phyloP scores from a whole-genome alignment of 2,888 invertebrate genomes.

The Drosophila longiperda region DNA sequence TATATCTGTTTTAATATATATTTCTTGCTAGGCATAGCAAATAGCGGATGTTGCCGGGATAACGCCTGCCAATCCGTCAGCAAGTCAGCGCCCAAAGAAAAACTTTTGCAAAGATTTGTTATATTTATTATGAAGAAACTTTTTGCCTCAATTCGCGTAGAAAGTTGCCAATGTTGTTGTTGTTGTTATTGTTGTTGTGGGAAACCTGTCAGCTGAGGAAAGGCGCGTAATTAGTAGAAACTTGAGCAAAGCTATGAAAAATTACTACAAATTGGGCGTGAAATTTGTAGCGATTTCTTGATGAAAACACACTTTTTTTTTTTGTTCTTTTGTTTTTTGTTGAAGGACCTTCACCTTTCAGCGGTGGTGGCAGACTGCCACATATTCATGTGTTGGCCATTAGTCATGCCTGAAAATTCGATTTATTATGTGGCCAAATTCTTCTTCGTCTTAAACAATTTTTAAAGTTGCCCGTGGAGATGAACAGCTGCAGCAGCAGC shows the following conservation, averaged over 20 bases:
- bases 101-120: conserved; percentile 66
- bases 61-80: conserved; percentile 51
- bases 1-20: not conserved
- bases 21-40: conserved; percentile 6
- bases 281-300: conserved; percentile 47
- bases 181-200: conserved; percentile 5
- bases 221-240: conserved; percentile 68
- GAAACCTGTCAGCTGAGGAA: conserved; percentile 36
- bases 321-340: not conserved
- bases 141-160: conserved; percentile 46
- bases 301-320: conserved; percentile 2
- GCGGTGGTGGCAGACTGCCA: conserved; percentile 7
- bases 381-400: conserved; percentile 37
- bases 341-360: conserved; percentile 4
- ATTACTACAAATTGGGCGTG: conserved; percentile 72
- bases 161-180: conserved; percentile 15
- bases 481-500: not conserved
- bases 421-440: conserved; percentile 42
- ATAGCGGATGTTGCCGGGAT: conserved; percentile 41
- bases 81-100: conserved; percentile 30
- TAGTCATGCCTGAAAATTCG: conserved; percentile 59
- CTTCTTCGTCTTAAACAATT: not conserved
- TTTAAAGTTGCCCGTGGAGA: not conserved
- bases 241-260: conserved; percentile 69
- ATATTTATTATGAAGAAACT: conserved; percentile 65